phyloP scores from a whole-genome alignment of 2,797 vertebrate species.

The Pseudotriccus pelzelni region DNA sequence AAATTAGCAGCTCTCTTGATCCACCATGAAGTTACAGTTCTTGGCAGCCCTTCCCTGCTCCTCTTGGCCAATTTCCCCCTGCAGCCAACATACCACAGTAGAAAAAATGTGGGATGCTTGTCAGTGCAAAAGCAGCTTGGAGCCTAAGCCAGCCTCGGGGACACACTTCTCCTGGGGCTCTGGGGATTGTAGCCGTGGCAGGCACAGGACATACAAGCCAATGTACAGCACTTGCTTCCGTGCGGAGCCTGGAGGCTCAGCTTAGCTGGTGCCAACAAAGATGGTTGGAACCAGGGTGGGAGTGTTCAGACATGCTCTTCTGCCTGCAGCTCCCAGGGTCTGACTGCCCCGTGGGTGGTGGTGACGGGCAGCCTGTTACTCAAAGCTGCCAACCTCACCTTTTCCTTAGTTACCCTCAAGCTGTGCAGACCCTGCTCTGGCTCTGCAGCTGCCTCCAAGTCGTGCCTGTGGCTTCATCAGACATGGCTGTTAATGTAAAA shows the following conservation, averaged over 20 bases:
- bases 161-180: background rate
- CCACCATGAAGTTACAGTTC: background rate
- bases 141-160: background rate
- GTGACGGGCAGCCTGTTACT: background rate
- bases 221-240: background rate
- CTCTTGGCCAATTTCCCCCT: background rate
- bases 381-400: background rate
- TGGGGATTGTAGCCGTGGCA: background rate
- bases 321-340: background rate
- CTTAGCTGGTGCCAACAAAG: background rate
- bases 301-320: background rate
- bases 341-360: rapidly evolving
- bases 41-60: background rate
- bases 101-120: background rate
- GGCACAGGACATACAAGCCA: background rate
- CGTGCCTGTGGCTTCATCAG: background rate
- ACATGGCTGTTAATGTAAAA: rapidly evolving
- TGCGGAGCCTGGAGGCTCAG: background rate
- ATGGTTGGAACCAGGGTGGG: background rate
- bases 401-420: background rate
- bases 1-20: background rate
- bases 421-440: background rate
- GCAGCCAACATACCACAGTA: background rate
- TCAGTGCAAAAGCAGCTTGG: background rate
- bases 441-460: background rate